These are phyloP conservation scores for Dichetophora obliterata DNA, from an alignment of 2,888 invertebrate genomes.

Conservation along the genomic window DNA sequence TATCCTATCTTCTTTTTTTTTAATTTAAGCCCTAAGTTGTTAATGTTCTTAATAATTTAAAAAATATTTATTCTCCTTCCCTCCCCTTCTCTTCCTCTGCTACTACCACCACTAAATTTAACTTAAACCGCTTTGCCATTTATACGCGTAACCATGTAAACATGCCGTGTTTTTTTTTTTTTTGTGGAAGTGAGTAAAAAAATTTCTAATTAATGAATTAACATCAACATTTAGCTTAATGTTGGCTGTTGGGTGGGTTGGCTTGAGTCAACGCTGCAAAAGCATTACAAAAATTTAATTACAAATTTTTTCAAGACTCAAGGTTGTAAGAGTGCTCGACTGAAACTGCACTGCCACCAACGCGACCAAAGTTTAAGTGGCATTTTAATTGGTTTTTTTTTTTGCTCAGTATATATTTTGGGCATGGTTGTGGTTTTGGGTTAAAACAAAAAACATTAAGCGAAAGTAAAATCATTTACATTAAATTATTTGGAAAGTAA, in stretches of 20 bases:
- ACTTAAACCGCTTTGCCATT: too few species aligned
- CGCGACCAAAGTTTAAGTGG: too few species aligned
- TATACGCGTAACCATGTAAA: too few species aligned
- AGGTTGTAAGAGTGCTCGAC: background rate
- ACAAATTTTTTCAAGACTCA: background rate
- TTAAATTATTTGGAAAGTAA: too few species aligned
- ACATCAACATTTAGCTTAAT: constrained; percentile 7
- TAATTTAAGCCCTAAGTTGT: background rate
- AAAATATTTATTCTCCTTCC: background rate
- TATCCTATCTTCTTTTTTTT: background rate
- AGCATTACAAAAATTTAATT: background rate
- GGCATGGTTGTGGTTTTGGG: too few species aligned
- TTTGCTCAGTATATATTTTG: too few species aligned
- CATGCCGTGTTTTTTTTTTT: background rate
- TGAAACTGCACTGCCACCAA: background rate
- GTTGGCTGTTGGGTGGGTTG: background rate
- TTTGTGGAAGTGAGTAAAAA: background rate
- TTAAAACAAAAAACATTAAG: too few species aligned
- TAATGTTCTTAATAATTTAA: constrained; percentile 16
- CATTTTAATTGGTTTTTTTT: too few species aligned
- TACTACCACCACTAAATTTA: too few species aligned
- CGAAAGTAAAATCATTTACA: too few species aligned
- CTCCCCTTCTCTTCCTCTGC: too few species aligned
- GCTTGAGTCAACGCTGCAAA: background rate
- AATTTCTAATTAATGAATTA: constrained; percentile 27